phyloP scores from a whole-genome alignment of 1,140 invertebrate genomes.

The Patella vulgata region DNA sequence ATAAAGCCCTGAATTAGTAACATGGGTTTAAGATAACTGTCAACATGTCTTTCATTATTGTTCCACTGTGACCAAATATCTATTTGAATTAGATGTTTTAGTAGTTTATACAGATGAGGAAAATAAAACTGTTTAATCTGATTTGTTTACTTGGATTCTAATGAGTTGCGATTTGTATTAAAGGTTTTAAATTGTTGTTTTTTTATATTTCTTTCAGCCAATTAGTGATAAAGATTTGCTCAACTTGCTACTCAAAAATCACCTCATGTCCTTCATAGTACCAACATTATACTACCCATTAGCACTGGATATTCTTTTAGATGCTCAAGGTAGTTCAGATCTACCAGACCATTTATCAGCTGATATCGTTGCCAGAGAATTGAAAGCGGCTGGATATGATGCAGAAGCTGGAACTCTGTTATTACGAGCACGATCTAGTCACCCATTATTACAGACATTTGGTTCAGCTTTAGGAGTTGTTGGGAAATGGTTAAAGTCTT shows the following conservation, averaged over 20 bases:
- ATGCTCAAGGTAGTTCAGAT: constrained; percentile 32
- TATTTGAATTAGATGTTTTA: too few relatives aligned
- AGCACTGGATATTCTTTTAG: constrained; percentile 32
- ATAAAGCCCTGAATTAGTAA: too few relatives aligned
- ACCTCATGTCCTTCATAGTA: constrained; percentile 32
- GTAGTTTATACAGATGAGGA: too few relatives aligned
- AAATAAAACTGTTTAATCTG: too few relatives aligned
- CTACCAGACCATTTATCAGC: constrained; percentile 27
- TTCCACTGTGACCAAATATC: too few relatives aligned
- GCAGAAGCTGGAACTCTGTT: constrained; percentile 50
- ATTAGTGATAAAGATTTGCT: constrained; percentile 39
- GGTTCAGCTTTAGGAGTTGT: constrained; percentile 34
- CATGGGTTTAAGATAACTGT: too few relatives aligned
- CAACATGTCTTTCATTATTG: too few relatives aligned
- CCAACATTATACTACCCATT: constrained; percentile 31
- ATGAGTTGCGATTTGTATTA: too few relatives aligned
- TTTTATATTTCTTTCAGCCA: constrained; percentile 18
- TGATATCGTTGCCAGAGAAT: constrained; percentile 26
- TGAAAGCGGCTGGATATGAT: constrained; percentile 38
- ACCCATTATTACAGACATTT: constrained; percentile 46
- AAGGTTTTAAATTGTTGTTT: too few relatives aligned
- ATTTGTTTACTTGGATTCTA: too few relatives aligned
- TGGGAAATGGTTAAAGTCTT: constrained; percentile 39
- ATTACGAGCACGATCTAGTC: constrained; percentile 36
- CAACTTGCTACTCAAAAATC: constrained; percentile 34